Evolutionary conservation across 2,888 invertebrate species (phyloP), one percentile per base, ranked within the genome.

Genomic region (Nowickia ferox): DNA sequence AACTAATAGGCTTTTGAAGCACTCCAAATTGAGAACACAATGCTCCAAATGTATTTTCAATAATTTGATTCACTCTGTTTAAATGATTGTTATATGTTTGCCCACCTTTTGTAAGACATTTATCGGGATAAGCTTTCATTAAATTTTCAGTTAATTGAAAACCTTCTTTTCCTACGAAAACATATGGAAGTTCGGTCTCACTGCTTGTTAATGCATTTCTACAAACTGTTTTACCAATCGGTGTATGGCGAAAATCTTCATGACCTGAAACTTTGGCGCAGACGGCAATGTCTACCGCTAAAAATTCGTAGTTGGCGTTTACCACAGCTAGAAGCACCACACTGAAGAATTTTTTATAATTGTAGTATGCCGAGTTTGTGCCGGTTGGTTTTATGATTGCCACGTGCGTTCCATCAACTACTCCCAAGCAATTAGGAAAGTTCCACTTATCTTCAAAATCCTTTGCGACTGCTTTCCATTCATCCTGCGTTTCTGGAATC

Each of bases 31-130:
- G 51, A 10, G 72, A 53, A 4, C 66, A 61, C 19, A 83, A 51
- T 51, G 81, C 86, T 9, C 79, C 87, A 22, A 84, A 86, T 1
- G 75, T 80, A 44, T 86, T 84, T 79, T 87, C 86, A 11, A 82
- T 84, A 53, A 79, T 80, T 61, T 75, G 38, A 2, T 77, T 48
- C 0, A 77, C 76, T 40, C 82, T 40, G 30, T 82, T 80, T 9
- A 86, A 22, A 42, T 72, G 48, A 19, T 83, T 77, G 53, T 84
- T 87, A 48, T 75, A 84, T 48, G 78, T 42, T 1, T 63, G 76
- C 55, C 84, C 68, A 10, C 85, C 61, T 11, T 59, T 77, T 59
- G 66, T 75, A 40, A 86, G 51, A 15, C 68, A 72, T n/a, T 2
- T 65, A 40, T 57, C 80, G 13, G 66, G 61, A 44, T 44, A 87